Evolutionary conservation across 2,888 invertebrate species (phyloP), one percentile per base, ranked within the genome.

Genomic region (Neocrepidodera transversa): DNA sequence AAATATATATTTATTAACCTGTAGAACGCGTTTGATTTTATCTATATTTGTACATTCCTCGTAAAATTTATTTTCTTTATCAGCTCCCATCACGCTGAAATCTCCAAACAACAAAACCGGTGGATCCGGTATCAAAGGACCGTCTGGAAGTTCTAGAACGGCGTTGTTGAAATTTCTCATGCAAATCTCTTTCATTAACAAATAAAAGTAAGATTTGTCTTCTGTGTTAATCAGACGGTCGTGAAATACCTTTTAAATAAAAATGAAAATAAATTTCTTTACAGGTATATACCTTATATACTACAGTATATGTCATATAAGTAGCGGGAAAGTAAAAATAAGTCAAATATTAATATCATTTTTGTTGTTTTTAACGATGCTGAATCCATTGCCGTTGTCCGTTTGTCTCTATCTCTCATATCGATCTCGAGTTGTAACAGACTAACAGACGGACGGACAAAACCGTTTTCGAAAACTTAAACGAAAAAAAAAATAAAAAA

Each of bases 161-260:
- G 84, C 83, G 42, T 77, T 82, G 62, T 83, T 86, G 76, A 87
- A 92, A 71, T 83, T 84, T 73, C 83, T 85, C 62, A 79, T 79
- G 77, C 87, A 95, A 10, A 87, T 84, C 11, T 83, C 84, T 38
- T 83, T 81, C 82, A 95, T 86, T 11, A 93, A 80, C 40, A 84
- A 83, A 73, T 87, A 90, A 72, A 96, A 92, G 77, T 92, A 89
- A 17, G 82, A 85, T 76, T 93, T 90, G 77, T 97, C 96, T 67
- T 91, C 86, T 11, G 85, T 78, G 74, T 93, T 92, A 56, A 91
- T 89, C 16, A 97, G 81, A 51, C 71, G 59, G 77, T 96, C 96
- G 78, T 94, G 94, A 77, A 95, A 96, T 1, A 95, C 45, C 45
- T 45, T 2, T 30, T 30, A n/a, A 30, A 30, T 5, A n/a, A n/a